Base-by-base conservation (phyloP, 2,888 invertebrate species). In the Omphaloscelis lunosa region DNA sequence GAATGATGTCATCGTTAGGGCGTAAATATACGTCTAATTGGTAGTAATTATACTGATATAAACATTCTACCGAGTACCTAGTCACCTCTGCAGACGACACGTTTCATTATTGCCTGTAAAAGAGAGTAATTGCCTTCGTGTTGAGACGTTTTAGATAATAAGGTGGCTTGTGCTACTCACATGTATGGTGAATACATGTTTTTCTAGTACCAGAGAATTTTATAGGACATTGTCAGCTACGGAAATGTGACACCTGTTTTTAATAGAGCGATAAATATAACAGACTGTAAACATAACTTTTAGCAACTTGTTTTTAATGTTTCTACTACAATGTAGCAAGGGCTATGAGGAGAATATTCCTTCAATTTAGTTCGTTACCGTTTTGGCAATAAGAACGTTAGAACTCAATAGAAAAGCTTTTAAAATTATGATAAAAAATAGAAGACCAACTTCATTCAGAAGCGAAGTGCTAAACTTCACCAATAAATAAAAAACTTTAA, bases 1-100 rank as follows among this genome's bases (percentile, higher is more conserved):
- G 56, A 65, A 72, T 86, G 87, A 86, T 77, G 87, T 86, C 86
- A 86, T 65, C 61, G 76, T 67, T 65, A 87, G 80, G 86, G 86
- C 78, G 88, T 87, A 71, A 86, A 84, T 82, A 58, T 29, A 68
- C 62, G 48, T 72, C 83, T 86, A 86, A 86, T 86, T 83, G 78
- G 63, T 67, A 67, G 80, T 86, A 85, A 85, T 85, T 86, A 85
- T 74, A 77, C 74, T 71, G 83, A 80, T 85, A 83, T 62, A 83
- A 83, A 83, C 67, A 86, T 82, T 77, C 62, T 80, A 77, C 53
- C 11, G 34, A 70, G 84, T 70, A 72, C 65, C 51, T 39, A 45
- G 80, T 65, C 58, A 74, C 80, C 70, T 68, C 75, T 67, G 48
- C 58, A 56, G 59, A 41, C 45, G 45, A 62, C 77, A 74, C 69